phyloP scores from a whole-genome alignment of 2,888 invertebrate genomes.

The Marronus borbonicus region DNA sequence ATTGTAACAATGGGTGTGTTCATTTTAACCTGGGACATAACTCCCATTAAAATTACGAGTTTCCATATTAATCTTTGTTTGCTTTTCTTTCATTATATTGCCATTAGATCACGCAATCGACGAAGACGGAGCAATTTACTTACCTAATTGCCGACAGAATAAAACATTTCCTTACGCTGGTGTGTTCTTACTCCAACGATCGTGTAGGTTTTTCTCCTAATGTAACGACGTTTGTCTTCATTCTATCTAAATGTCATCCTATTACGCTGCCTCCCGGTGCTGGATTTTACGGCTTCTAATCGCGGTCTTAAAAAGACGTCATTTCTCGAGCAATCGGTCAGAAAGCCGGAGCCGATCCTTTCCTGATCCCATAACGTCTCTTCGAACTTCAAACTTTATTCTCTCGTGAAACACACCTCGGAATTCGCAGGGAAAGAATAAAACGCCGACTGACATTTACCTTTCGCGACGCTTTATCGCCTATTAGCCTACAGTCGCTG shows the following conservation, averaged over 20 bases:
- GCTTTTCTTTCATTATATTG: no score
- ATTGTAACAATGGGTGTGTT: no score
- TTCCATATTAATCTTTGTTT: no score
- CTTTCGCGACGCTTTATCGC: conserved; percentile 9
- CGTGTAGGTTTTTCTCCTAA: no score
- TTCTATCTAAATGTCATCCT: background rate
- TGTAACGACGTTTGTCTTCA: background rate
- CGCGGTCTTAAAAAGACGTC: conserved; percentile 13
- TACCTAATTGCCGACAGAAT: no score
- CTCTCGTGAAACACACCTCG: conserved; percentile 13
- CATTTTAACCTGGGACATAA: no score
- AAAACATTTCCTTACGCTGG: no score
- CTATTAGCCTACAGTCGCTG: background rate
- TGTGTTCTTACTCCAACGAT: no score
- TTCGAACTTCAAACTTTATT: conserved; percentile 6
- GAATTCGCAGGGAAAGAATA: background rate
- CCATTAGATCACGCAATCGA: no score
- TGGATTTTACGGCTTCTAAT: conserved; percentile 8
- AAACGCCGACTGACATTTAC: conserved; percentile 6
- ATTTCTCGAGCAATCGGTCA: conserved; percentile 18
- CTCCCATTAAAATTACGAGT: no score
- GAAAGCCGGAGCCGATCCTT: conserved; percentile 6
- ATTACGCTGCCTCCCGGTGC: background rate
- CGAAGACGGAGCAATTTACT: no score
- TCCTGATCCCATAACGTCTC: background rate